phyloP scores from a whole-genome alignment of 1,140 invertebrate genomes.

The Lycorma delicatula region DNA sequence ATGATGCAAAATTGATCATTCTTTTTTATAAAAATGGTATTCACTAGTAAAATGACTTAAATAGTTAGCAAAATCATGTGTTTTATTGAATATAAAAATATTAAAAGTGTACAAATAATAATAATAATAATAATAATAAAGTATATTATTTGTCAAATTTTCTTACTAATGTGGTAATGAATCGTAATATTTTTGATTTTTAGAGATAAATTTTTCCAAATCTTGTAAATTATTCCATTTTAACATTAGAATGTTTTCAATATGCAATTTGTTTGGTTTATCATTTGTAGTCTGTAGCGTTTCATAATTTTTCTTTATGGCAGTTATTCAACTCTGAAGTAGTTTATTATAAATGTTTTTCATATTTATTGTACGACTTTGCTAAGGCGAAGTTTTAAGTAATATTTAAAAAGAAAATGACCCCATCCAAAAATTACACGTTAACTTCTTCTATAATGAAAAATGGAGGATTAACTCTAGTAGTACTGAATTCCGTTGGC shows the following conservation, averaged over 20 bases:
- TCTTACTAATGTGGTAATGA: background rate
- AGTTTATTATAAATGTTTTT: background rate
- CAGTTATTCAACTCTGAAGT: background rate
- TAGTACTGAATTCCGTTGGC: background rate
- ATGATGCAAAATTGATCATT: background rate
- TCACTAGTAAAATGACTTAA: background rate
- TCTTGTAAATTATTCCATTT: background rate
- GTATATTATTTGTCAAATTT: background rate
- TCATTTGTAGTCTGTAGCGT: background rate
- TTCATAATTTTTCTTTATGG: background rate
- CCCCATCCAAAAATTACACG: background rate
- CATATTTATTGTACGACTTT: background rate
- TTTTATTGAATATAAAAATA: no score
- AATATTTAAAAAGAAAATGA: no score
- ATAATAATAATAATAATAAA: background rate
- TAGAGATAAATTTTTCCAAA: background rate
- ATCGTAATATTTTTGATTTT: background rate
- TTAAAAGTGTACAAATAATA: no score
- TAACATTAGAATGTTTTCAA: background rate
- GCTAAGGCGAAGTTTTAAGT: background rate
- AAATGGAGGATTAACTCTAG: background rate
- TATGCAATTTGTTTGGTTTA: background rate
- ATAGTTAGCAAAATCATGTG: no score
- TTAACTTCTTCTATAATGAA: background rate
- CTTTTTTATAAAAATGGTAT: background rate